These are phyloP conservation scores for Allolobophora icterica DNA, from an alignment of 2,888 invertebrate genomes.

Conservation along the genomic window DNA sequence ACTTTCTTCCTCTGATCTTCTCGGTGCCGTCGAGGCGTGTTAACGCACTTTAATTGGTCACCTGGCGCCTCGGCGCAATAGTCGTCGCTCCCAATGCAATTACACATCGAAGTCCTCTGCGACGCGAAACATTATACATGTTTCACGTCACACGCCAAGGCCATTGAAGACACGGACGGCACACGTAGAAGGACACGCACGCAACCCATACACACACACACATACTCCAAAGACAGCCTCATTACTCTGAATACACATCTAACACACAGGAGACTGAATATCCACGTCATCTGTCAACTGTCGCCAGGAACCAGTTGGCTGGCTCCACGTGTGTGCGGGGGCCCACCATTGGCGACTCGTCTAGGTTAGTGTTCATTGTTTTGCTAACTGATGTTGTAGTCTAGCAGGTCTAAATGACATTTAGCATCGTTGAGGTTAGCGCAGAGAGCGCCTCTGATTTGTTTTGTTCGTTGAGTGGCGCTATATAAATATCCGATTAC, in stretches of 20 bases:
- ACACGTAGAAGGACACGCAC: neutral
- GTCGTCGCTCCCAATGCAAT: neutral
- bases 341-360: too few relatives aligned
- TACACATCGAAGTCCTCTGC: neutral
- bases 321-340: too few relatives aligned
- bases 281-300: too few relatives aligned
- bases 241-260: neutral
- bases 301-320: too few relatives aligned
- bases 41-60: conserved; percentile 5
- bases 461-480: too few relatives aligned
- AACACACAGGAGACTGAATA: too few relatives aligned
- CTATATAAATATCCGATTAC: too few relatives aligned
- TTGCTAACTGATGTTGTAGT: too few relatives aligned
- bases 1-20: neutral
- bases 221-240: neutral
- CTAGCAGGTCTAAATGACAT: too few relatives aligned
- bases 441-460: too few relatives aligned
- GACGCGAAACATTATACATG: neutral
- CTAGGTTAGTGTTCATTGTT: too few relatives aligned
- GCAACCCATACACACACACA: neutral
- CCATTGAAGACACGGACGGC: neutral
- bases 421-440: too few relatives aligned
- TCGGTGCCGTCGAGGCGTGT: neutral
- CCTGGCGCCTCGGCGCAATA: neutral
- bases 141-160: neutral